Conservation (phyloP, 2,113 vertebrate species). For the Canis aureus region DNA sequence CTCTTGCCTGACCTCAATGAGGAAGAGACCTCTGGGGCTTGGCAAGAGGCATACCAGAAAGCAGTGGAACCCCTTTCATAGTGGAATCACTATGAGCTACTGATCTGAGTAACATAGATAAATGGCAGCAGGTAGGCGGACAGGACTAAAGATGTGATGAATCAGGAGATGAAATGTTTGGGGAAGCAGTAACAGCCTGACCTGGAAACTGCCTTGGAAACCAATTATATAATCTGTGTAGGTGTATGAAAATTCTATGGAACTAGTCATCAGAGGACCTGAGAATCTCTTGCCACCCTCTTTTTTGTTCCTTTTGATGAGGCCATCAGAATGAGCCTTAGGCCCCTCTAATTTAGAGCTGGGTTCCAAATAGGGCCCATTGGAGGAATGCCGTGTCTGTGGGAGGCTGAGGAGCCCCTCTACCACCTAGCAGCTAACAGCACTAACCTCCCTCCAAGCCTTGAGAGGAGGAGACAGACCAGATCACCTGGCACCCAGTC, state of each 20-base stretch:
- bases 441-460: not conserved
- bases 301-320: not conserved
- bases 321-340: not conserved
- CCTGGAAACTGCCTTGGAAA: conserved; percentile 19
- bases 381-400: not conserved
- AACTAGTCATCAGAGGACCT: not conserved
- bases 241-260: not conserved
- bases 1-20: not conserved
- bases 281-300: not conserved
- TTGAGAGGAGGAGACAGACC: not conserved
- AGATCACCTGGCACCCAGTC: too few species aligned
- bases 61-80: not conserved
- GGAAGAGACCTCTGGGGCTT: not conserved
- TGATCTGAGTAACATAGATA: not conserved
- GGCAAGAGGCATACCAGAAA: not conserved
- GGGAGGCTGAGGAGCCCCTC: not conserved
- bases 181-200: not conserved
- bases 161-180: not conserved
- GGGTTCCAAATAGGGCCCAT: not conserved
- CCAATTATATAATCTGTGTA: not conserved
- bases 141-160: not conserved
- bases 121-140: conserved; percentile 25
- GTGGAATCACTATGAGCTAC: not conserved
- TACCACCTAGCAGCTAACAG: not conserved
- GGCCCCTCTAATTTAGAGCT: not conserved